These are phyloP conservation scores for Eupeodes corollae DNA, from an alignment of 1,140 invertebrate genomes.

Conservation along the genomic window DNA sequence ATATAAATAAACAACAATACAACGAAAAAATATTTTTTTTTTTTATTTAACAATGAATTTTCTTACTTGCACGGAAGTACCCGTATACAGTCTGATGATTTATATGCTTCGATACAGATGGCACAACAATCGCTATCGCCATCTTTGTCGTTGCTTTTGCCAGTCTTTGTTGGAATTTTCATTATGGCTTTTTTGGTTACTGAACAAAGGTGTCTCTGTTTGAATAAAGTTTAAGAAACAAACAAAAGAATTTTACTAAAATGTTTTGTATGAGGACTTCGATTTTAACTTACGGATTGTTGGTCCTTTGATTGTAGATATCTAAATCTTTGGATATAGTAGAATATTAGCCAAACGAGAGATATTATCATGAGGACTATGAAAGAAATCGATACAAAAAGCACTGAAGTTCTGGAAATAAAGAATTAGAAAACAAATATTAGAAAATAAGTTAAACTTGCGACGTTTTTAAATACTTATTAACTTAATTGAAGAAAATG, in stretches of 20 bases:
- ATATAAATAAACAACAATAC: background rate
- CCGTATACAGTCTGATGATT: slow-evolving; percentile 67
- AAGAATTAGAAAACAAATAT: background rate
- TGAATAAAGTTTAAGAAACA: slow-evolving; percentile 47
- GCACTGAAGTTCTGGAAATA: slow-evolving; percentile 65
- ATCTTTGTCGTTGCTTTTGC: slow-evolving; percentile 74
- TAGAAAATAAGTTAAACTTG: no score
- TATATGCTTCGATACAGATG: slow-evolving; percentile 84
- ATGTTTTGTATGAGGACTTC: no score
- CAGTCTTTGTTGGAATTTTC: slow-evolving; percentile 76
- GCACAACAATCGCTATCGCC: slow-evolving; percentile 80
- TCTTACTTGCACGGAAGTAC: slow-evolving; percentile 78
- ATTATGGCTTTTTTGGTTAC: slow-evolving; percentile 83
- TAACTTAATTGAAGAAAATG: no score
- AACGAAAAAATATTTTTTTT: background rate
- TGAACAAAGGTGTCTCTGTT: slow-evolving; percentile 73
- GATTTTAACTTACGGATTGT: slow-evolving; percentile 29
- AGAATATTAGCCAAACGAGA: slow-evolving; percentile 86
- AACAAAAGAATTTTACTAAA: background rate
- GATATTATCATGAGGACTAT: slow-evolving; percentile 90
- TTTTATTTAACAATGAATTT: background rate
- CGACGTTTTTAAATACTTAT: no score
- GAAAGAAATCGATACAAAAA: slow-evolving; percentile 90
- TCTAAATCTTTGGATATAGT: slow-evolving; percentile 84
- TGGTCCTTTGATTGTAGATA: slow-evolving; percentile 84